Base-by-base conservation (phyloP, 2,797 vertebrate species). In the Microchirus variegatus region DNA sequence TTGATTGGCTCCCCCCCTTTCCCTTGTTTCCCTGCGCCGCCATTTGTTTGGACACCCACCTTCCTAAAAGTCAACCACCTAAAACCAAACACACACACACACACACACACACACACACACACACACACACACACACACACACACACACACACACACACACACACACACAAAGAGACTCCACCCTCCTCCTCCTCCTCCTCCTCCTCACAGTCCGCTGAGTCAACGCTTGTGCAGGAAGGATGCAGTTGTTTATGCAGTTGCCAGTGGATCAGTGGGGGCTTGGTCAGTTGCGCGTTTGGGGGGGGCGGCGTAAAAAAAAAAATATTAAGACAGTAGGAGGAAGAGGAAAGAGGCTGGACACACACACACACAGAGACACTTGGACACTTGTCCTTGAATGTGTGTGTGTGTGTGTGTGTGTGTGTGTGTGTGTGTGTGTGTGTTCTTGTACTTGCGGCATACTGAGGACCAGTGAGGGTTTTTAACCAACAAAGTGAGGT, bases 221-320 rank as follows among this genome's bases (percentile, higher is more conserved):
- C 92, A 92, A 90, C 85, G 76, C 73, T 88, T 89, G 64, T 64
- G 84, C 89, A 94, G 93, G 92, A 94, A 94, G 92, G 91, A 92
- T 91, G 86, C 82, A 82, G 85, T 91, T 93, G 91, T 92, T 92
- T 87, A 89, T 83, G 73, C 50, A 42, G 41, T 15, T 22, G 76
- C 67, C 72, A 22, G 70, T 3, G 16, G 80, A 71, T 74, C 68
- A 40, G 75, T 53, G 63, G 45, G 45, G 45, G 57, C 71, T 71
- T 68, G 67, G 61, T 59, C 14, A 38, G 47, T 38, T 2, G 49
- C 35, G 48, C 40, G 63, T 52, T 1, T 43, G 38, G 9, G 44
- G 44, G 1, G 1, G 42, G 8, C 2, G 52, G 48, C 9, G 13
- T 64, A 50, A 85, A 67, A 49, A 61, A 49, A 73, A 62, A 38